Percentiles rank a stretch among this genome's conserved stretches.
These are phyloP conservation scores for Sebastes aleutianus DNA, from an alignment of 2,797 vertebrate species.

Conservation along the genomic window DNA sequence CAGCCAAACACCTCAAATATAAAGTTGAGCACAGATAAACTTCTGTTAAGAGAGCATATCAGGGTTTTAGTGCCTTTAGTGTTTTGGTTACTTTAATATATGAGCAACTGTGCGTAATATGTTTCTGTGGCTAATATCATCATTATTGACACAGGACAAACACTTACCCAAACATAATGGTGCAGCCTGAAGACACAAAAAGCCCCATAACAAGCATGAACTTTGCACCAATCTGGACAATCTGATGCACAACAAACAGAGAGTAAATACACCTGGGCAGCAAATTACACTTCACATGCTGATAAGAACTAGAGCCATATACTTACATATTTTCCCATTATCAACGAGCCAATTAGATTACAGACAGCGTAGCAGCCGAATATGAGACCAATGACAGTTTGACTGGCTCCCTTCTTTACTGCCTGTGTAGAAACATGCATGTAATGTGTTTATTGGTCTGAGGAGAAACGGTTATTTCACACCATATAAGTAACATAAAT, in stretches of 20 bases:
- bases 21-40: no score
- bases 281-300: neutral
- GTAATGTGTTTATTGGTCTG: neutral
- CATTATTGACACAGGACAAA: neutral
- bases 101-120: no score
- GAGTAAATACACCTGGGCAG: rapidly evolving
- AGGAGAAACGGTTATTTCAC: neutral
- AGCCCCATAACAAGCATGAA: slow-evolving; percentile 93
- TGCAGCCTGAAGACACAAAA: slow-evolving; percentile 89
- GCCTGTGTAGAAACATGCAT: slow-evolving; percentile 79
- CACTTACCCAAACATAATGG: slow-evolving; percentile 93
- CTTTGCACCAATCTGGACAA: slow-evolving; percentile 94
- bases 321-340: slow-evolving; percentile 95
- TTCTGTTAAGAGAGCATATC: no score
- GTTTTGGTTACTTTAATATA: no score
- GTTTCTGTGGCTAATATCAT: neutral
- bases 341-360: slow-evolving; percentile 86
- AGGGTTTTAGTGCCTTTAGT: no score
- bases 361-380: slow-evolving; percentile 93
- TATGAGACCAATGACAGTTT: slow-evolving; percentile 89
- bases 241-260: slow-evolving; percentile 72
- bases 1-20: neutral
- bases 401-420: slow-evolving; percentile 89
- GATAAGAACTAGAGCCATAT: neutral
- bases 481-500: neutral